A percentile compares a stretch with the other conserved stretches of the same genome.
Evolutionary conservation across 2,113 vertebrate species (phyloP).

Genomic region (Mirza zaza): DNA sequence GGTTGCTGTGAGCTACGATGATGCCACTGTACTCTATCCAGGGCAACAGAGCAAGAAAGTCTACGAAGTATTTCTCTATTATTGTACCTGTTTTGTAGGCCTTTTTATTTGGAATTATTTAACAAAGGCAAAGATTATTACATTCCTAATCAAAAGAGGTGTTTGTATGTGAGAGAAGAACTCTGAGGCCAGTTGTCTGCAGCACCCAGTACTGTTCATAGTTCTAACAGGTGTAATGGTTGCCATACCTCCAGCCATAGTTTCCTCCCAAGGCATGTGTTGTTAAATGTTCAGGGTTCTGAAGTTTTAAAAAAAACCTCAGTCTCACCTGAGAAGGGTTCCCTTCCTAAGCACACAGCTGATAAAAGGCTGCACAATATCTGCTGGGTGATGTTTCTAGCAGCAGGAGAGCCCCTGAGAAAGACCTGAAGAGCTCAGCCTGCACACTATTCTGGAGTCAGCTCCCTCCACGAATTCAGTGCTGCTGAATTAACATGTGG

Average conservation of each 20-base stretch:
- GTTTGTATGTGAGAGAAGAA: not conserved
- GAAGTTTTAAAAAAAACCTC: not conserved
- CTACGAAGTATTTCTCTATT: conserved; percentile 14
- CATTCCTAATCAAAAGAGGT: not conserved
- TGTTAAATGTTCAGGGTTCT: not conserved
- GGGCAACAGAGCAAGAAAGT: not conserved
- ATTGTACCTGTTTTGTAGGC: not conserved
- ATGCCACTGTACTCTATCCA: no score
- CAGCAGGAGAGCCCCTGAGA: not conserved
- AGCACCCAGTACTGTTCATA: not conserved
- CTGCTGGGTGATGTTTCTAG: not conserved
- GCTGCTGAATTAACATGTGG: not conserved
- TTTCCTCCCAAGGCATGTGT: not conserved
- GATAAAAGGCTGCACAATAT: not conserved
- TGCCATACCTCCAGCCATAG: not conserved
- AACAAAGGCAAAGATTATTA: not conserved
- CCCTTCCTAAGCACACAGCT: not conserved
- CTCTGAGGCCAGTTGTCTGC: not conserved
- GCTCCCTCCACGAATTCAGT: not conserved
- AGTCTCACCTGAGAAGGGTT: not conserved
- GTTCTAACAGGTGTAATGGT: not conserved
- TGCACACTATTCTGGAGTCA: not conserved
- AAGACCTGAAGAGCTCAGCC: not conserved
- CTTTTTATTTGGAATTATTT: conserved; percentile 9
- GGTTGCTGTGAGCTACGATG: no score